Conservation (phyloP, 2,797 vertebrate species). For the Sylvia borin region DNA sequence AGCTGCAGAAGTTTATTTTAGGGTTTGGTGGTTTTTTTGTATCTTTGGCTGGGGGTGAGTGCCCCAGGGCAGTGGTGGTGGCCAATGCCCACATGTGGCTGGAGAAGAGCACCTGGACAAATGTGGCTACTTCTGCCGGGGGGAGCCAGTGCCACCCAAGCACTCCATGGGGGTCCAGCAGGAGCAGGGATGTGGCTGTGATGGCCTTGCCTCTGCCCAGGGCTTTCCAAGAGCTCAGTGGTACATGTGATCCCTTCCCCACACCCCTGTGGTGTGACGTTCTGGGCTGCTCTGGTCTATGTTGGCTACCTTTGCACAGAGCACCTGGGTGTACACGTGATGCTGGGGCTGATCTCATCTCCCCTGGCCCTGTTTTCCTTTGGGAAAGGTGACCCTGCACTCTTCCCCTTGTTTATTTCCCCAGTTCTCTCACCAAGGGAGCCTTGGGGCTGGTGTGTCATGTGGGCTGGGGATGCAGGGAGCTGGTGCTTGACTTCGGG, state of each 20-base stretch:
- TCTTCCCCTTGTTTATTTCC: neutral
- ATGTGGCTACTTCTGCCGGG: neutral
- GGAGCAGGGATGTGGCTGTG: neutral
- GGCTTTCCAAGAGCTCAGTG: neutral
- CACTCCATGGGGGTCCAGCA: neutral
- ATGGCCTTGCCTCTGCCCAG: neutral
- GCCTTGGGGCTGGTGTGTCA: neutral
- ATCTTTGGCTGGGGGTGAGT: neutral
- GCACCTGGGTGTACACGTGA: neutral
- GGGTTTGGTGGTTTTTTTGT: neutral
- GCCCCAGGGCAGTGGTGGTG: neutral
- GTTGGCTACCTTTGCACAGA: neutral
- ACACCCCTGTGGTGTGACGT: accelerated
- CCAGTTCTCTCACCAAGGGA: neutral
- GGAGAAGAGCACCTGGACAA: neutral
- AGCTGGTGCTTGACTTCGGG: neutral
- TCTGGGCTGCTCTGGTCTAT: neutral
- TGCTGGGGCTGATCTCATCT: neutral
- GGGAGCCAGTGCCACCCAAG: neutral
- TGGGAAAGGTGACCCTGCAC: neutral
- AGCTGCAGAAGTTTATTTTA: neutral
- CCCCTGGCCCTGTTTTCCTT: neutral
- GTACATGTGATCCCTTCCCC: neutral
- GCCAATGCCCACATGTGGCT: neutral
- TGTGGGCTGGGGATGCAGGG: neutral